A percentile compares a stretch with the other conserved stretches of the same genome.
These are phyloP conservation scores for Danio tinwini DNA, from an alignment of 2,797 vertebrate species.

Conservation along the genomic window DNA sequence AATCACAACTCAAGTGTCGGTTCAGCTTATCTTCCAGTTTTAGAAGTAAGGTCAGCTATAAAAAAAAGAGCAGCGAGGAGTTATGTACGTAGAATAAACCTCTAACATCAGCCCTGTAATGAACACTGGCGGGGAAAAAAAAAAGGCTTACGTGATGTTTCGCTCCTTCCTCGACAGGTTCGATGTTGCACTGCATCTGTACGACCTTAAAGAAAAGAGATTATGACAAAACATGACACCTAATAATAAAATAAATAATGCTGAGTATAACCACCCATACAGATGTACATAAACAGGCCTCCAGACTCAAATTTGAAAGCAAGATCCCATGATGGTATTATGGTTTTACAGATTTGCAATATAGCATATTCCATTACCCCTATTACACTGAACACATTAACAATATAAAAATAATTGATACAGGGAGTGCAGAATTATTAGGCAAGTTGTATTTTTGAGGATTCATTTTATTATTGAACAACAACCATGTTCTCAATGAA, in stretches of 20 bases:
- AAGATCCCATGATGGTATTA: too few relatives aligned
- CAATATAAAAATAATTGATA: too few relatives aligned
- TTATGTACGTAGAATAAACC: background rate
- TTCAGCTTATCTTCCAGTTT: slow-evolving; percentile 99
- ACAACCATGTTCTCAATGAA: too few relatives aligned
- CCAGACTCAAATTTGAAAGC: too few relatives aligned
- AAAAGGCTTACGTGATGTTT: slow-evolving; percentile 88
- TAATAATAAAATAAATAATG: too few relatives aligned
- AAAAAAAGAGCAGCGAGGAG: slow-evolving; percentile 24
- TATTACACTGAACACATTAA: too few relatives aligned
- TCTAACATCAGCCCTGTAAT: background rate
- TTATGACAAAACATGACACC: background rate
- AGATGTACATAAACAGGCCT: too few relatives aligned
- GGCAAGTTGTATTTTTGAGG: too few relatives aligned
- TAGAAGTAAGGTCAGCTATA: slow-evolving; percentile 91
- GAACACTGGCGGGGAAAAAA: background rate
- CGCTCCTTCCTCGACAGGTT: slow-evolving; percentile 93
- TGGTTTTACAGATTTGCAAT: too few relatives aligned
- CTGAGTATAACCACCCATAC: background rate
- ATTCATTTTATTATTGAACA: too few relatives aligned
- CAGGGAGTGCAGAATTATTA: too few relatives aligned
- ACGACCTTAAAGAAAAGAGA: slow-evolving; percentile 82
- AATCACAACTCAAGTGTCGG: slow-evolving; percentile 94
- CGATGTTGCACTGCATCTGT: slow-evolving; percentile 98
- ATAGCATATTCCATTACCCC: too few relatives aligned